Evolutionary conservation across 2,113 vertebrate genomes (phyloP), one percentile per base, ranked within the genome.

Genomic region (Lipotes vexillifer): DNA sequence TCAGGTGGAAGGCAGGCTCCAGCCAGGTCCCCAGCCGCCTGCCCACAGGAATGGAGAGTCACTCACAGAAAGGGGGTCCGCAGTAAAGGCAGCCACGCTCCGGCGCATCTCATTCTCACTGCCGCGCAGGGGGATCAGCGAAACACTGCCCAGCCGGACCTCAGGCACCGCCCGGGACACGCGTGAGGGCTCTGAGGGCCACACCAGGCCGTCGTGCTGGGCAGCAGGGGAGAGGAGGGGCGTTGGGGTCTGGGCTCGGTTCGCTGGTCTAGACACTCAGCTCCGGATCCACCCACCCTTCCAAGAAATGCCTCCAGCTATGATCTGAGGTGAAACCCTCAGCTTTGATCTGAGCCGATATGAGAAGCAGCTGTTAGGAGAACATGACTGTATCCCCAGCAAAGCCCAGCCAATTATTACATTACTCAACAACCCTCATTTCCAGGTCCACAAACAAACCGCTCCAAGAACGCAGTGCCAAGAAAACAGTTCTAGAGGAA

Each of bases 21-120:
- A 31, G 52, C 38, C 92, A 57, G 68, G 77, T n/a, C 41, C 83
- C 90, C 27, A 21, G 59, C 31, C 82, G 25, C 23, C 57, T 55
- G 38, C 41, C 69, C 92, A 21, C 1, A 18, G 57, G 80, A 97
- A 97, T 68, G 86, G 92, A 96, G 97, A 90, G 91, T 38, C 93
- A 99, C 99, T 99, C 99, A 99, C 99, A 75, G 99, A 98, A 94
- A 99, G 98, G 2, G 99, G 98, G 97, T 99, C 99, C 9, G 99
- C 97, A 71, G 99, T 97, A 91, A 99, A 99, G 98, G 99, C 99
- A 3, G 99, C 99, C 82, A 99, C 99, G 36, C 99, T 99, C 98
- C 98, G 99, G 98, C 99, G 99, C 99, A 99, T 99, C 98, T 99
- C 99, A 12, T 99, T 99, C 98, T 99, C 99, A 72, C 97, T 99